These are phyloP conservation scores for Drosophila cardini DNA, from an alignment of 1,140 invertebrate species.

Conservation along the genomic window DNA sequence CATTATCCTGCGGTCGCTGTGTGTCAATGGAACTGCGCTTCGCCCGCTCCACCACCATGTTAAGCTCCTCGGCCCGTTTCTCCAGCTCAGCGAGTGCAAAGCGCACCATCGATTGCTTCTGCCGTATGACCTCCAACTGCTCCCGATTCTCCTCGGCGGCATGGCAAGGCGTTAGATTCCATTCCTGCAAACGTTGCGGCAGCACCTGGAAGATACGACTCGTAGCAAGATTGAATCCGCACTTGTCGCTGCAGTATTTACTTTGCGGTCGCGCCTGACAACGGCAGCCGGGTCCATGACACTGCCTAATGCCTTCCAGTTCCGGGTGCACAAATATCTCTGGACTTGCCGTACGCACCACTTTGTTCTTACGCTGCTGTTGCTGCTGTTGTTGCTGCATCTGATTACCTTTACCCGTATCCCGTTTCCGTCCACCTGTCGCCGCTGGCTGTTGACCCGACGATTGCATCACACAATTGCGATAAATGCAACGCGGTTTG, in stretches of 20 bases:
- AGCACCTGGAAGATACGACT: slow-evolving; percentile 93
- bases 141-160: slow-evolving; percentile 95
- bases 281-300: slow-evolving; percentile 95
- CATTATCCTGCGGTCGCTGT: slow-evolving; percentile 86
- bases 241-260: slow-evolving; percentile 98
- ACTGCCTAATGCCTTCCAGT: slow-evolving; percentile 88
- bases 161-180: slow-evolving; percentile 94
- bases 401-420: slow-evolving; percentile 49
- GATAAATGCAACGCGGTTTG: slow-evolving; percentile 89
- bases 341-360: slow-evolving; percentile 86
- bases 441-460: slow-evolving; percentile 4
- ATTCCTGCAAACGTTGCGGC: slow-evolving; percentile 97
- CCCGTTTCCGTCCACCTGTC: slow-evolving; percentile 49
- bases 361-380: slow-evolving; percentile 80
- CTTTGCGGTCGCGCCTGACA: slow-evolving; percentile 91
- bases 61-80: slow-evolving; percentile 91
- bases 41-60: slow-evolving; percentile 92
- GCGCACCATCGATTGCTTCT: slow-evolving; percentile 91
- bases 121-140: slow-evolving; percentile 92
- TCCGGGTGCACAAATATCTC: slow-evolving; percentile 86
- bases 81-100: slow-evolving; percentile 92
- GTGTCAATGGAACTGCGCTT: slow-evolving; percentile 89
- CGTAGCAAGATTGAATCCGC: slow-evolving; percentile 96
- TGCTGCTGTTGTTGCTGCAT: slow-evolving; percentile 27
- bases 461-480: slow-evolving; percentile 71